phyloP scores from a whole-genome alignment of 2,113 vertebrate genomes.

The Dolichotis patagonum region DNA sequence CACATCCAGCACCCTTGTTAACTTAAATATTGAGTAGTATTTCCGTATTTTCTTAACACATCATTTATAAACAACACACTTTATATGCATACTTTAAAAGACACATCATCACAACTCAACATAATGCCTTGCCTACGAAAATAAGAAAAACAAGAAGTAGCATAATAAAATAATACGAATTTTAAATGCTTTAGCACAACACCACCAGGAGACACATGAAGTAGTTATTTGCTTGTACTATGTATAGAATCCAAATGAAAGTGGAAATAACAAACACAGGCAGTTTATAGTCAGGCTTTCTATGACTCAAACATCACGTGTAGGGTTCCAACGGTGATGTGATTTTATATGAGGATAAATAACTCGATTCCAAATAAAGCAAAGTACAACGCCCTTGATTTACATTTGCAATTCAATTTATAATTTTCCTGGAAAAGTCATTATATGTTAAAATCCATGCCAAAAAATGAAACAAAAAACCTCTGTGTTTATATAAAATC shows the following conservation, averaged over 20 bases:
- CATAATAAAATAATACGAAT: not conserved
- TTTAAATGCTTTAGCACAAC: not conserved
- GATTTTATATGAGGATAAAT: not conserved
- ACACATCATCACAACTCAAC: not conserved
- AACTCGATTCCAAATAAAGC: slow-evolving; percentile 43
- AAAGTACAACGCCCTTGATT: slow-evolving; percentile 37
- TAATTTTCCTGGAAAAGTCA: slow-evolving; percentile 68
- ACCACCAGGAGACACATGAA: not conserved
- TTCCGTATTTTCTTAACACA: not conserved
- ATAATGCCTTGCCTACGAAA: not conserved
- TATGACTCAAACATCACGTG: not conserved
- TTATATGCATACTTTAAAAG: not conserved
- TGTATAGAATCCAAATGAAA: not conserved
- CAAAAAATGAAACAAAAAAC: not conserved
- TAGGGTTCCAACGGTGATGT: not conserved
- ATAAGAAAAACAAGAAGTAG: not conserved
- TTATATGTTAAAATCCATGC: slow-evolving; percentile 12
- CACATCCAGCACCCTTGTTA: not conserved
- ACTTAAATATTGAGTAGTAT: not conserved
- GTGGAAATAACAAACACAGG: not conserved
- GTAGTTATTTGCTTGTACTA: not conserved
- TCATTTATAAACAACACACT: not conserved
- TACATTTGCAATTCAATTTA: slow-evolving; percentile 67
- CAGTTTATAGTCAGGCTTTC: not conserved
- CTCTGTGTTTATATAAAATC: slow-evolving; percentile 56